Base-by-base conservation (phyloP, 2,888 invertebrate genomes). In the Kryphioiulus occultus region DNA sequence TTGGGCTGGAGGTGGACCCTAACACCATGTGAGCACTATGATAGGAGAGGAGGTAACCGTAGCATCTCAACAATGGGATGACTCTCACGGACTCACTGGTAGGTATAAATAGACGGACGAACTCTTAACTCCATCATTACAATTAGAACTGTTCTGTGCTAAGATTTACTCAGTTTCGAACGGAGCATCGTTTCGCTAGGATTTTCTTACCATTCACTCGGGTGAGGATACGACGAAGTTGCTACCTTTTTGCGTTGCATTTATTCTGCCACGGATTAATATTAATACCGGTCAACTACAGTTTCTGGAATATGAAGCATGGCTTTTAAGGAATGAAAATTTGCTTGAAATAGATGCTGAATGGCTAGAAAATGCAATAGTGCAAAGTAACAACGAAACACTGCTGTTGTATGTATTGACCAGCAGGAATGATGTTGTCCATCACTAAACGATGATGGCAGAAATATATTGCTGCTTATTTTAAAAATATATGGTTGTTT, bases 31-130 rank as follows among this genome's bases (percentile, higher is more conserved):
- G 30, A 26, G 78, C 78, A 26, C 78, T 78, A 78, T 78, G 78
- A 78, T 78, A 78, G 78, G 78, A 78, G 78, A 78, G 30, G 78
- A 78, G 78, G 78, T 78, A 30, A 78, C 78, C 78, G 15, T 30
- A 32, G 78, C 78, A 78, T 78, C 78, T 78, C 30, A 78, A 78
- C 78, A 78, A 78, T 78, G 26, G 78, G 78, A 78, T 78, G 78
- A 78, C 30, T 78, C 78, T 78, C 30, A 78, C 78, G 78, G 78
- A 78, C 78, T 32, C 78, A 1, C 3, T 26, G 2, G 78, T 78
- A 26, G 30, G 78, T 78, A 78, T 78, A 78, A 78, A 78, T 78
- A 78, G 78, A 78, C 30, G 78, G 17, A 78, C 78, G 10, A 30
- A 5, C 78, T 78, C 30, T 26, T 30, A 32, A 17, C 78, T 78